Percentiles rank a stretch among this genome's conserved stretches.
Conservation (phyloP, 2,113 vertebrate species). For the Eretmochelys imbricata region DNA sequence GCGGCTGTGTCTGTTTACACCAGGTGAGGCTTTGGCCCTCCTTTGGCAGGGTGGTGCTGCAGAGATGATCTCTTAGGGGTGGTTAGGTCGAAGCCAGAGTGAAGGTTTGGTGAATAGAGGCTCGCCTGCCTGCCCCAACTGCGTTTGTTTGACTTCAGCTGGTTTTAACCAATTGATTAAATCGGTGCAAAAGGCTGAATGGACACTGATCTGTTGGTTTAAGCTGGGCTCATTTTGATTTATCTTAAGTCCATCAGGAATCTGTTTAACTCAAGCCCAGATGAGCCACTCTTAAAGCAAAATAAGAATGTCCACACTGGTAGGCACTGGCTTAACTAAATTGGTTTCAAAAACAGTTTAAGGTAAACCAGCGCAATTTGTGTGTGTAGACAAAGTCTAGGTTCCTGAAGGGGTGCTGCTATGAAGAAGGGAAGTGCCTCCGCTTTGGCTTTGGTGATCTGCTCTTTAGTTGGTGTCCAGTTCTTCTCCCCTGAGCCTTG, state of each 20-base stretch:
- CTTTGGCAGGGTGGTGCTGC: too few species aligned
- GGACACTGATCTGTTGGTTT: not conserved
- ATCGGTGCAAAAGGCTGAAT: not conserved
- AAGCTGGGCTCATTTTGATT: not conserved
- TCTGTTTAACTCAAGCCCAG: too few species aligned
- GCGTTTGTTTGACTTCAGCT: too few species aligned
- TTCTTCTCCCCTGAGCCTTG: not conserved
- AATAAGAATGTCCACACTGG: not conserved
- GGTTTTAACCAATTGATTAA: not conserved
- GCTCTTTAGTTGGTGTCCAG: not conserved
- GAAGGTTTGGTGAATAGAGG: too few species aligned
- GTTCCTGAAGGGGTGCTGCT: not conserved
- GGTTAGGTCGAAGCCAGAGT: not conserved
- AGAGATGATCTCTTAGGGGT: not conserved
- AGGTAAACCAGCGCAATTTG: not conserved
- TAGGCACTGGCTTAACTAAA: not conserved
- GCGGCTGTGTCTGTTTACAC: too few species aligned
- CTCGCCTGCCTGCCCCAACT: too few species aligned
- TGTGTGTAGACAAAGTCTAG: not conserved
- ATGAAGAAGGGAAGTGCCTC: not conserved
- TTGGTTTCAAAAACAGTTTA: not conserved
- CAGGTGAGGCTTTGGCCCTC: not conserved
- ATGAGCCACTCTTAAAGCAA: not conserved
- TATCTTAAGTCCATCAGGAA: not conserved
- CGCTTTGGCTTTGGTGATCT: not conserved